Percentiles rank a stretch among this genome's conserved stretches.
phyloP scores from a whole-genome alignment of 2,797 vertebrate species.

The Sylvilagus floridanus region DNA sequence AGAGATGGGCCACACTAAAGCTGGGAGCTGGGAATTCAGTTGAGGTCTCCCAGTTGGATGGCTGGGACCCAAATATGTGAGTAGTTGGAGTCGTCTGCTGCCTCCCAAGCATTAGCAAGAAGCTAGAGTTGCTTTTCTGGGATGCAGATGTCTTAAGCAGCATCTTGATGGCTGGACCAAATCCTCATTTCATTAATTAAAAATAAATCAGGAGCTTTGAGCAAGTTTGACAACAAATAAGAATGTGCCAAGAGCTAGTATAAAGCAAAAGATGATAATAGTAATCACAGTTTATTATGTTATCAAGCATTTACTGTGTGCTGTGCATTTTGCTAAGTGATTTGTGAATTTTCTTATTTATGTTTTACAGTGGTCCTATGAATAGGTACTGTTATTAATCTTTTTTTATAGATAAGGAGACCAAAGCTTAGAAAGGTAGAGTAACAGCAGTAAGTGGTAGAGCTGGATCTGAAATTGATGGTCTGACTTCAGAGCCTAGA shows the following conservation, averaged over 20 bases:
- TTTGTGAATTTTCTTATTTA: slow-evolving; percentile 17
- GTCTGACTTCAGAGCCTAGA: neutral
- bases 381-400: neutral
- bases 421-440: neutral
- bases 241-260: slow-evolving; percentile 5
- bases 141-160: too few species aligned
- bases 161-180: too few species aligned
- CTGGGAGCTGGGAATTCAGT: too few species aligned
- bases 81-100: too few species aligned
- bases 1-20: too few species aligned
- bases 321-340: neutral
- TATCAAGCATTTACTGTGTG: neutral
- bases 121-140: too few species aligned
- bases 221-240: slow-evolving; percentile 7
- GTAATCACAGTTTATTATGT: slow-evolving; percentile 8
- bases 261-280: slow-evolving; percentile 32
- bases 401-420: slow-evolving; percentile 37
- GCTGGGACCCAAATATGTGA: too few species aligned
- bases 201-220: slow-evolving; percentile 1
- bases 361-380: neutral
- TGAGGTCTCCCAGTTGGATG: too few species aligned
- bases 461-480: slow-evolving; percentile 10
- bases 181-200: neutral
- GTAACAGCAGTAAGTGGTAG: neutral
- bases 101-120: too few species aligned